Percentiles rank a stretch among this genome's conserved stretches.
Evolutionary conservation across 2,113 vertebrate species (phyloP).

Genomic region (Acinonyx jubatus): DNA sequence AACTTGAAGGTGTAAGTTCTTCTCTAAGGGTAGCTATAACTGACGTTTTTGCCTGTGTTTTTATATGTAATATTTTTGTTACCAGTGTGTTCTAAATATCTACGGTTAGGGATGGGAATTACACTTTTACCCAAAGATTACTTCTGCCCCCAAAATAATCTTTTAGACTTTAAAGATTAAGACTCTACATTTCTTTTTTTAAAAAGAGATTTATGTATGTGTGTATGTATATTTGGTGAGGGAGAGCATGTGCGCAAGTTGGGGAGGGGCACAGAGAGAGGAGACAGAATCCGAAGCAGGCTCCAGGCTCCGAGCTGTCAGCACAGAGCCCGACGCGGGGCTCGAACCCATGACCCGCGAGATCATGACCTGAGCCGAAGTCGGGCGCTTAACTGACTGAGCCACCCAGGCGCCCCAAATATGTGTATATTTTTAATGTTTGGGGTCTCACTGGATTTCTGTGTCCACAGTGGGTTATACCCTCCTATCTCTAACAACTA

Average conservation of each 20-base stretch:
- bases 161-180: not conserved
- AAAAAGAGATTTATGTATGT: too few relatives aligned
- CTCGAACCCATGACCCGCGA: not conserved
- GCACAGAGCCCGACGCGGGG: too few relatives aligned
- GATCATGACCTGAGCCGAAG: not conserved
- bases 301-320: too few relatives aligned
- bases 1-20: not conserved
- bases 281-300: too few relatives aligned
- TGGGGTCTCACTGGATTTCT: not conserved
- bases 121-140: not conserved
- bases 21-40: not conserved
- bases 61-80: not conserved
- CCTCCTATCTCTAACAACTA: not conserved
- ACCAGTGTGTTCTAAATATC: not conserved
- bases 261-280: too few relatives aligned
- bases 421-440: not conserved
- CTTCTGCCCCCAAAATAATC: not conserved
- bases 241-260: too few relatives aligned
- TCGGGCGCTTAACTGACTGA: not conserved
- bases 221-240: too few relatives aligned
- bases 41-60: not conserved
- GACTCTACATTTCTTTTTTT: not conserved
- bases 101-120: not conserved
- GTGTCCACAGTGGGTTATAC: not conserved
- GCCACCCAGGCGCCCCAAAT: not conserved